phyloP scores from a whole-genome alignment of 2,797 vertebrate genomes.

The Channa striata region DNA sequence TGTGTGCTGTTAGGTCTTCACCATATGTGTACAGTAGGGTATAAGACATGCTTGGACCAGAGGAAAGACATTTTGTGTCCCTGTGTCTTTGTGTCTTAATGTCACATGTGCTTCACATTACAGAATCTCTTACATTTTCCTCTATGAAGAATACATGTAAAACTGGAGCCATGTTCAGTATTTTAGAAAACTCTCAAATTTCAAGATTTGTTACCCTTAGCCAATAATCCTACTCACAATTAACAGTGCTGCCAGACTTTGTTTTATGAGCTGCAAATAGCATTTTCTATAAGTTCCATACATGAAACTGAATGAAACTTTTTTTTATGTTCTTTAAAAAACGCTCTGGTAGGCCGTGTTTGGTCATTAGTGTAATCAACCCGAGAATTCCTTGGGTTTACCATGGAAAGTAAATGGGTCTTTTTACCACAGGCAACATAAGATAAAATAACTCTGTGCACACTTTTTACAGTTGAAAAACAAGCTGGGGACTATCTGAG shows the following conservation, averaged over 20 bases:
- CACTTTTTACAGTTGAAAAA: slow-evolving; percentile 80
- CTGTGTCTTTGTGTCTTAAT: slow-evolving; percentile 51
- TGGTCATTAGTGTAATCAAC: slow-evolving; percentile 66
- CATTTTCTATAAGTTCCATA: slow-evolving; percentile 17
- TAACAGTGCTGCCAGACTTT: slow-evolving; percentile 27
- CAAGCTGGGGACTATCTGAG: slow-evolving; percentile 83
- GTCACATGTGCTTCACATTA: slow-evolving; percentile 67
- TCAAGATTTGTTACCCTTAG: slow-evolving; percentile 24
- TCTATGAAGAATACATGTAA: slow-evolving; percentile 13
- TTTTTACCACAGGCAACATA: slow-evolving; percentile 71
- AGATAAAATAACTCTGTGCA: slow-evolving; percentile 83
- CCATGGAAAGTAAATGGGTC: slow-evolving; percentile 65
- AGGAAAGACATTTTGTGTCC: slow-evolving; percentile 59
- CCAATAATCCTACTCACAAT: slow-evolving; percentile 29
- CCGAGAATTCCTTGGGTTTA: slow-evolving; percentile 70
- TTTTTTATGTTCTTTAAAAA: slow-evolving; percentile 41
- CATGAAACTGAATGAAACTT: slow-evolving; percentile 34
- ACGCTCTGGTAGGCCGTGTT: slow-evolving; percentile 30
- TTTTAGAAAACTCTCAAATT: neutral
- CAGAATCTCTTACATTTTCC: slow-evolving; percentile 28
- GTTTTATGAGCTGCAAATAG: slow-evolving; percentile 47
- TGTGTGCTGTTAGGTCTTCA: slow-evolving; percentile 66
- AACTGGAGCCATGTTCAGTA: slow-evolving; percentile 25
- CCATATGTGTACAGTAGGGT: slow-evolving; percentile 46
- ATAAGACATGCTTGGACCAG: slow-evolving; percentile 47